Percentiles rank a stretch among this genome's conserved stretches.
Evolutionary conservation across 2,113 vertebrate species (phyloP).

Genomic region (Rhinolophus ferrumequinum): DNA sequence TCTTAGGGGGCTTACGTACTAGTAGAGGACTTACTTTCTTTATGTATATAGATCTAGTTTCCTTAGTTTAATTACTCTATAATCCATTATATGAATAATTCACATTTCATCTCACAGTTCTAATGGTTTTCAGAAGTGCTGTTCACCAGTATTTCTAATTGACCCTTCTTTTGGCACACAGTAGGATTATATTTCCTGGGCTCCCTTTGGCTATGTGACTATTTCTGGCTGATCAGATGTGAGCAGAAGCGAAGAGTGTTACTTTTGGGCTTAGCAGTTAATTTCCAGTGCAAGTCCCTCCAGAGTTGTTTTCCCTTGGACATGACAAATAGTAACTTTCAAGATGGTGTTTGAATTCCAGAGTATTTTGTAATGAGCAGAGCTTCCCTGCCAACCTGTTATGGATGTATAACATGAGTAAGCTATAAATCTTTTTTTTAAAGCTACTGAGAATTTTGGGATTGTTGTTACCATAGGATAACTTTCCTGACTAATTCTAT

Average conservation of each 20-base stretch:
- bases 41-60: not conserved
- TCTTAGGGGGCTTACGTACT: not conserved
- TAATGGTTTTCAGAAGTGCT: not conserved
- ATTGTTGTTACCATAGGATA: not conserved
- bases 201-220: not conserved
- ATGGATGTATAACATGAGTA: not conserved
- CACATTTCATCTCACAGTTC: not conserved
- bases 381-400: not conserved
- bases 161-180: not conserved
- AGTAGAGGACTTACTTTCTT: not conserved
- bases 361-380: not conserved
- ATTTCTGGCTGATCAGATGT: not conserved
- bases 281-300: not conserved
- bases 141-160: not conserved
- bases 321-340: not conserved
- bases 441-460: not conserved
- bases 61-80: not conserved
- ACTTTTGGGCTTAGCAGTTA: not conserved
- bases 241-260: not conserved
- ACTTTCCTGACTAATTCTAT: not conserved
- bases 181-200: slow-evolving; percentile 10
- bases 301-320: not conserved
- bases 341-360: not conserved
- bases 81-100: not conserved
- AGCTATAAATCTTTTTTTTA: slow-evolving; percentile 36